These are phyloP conservation scores for Scomberomorus guttatus DNA, from an alignment of 2,797 vertebrate species.

Conservation along the genomic window DNA sequence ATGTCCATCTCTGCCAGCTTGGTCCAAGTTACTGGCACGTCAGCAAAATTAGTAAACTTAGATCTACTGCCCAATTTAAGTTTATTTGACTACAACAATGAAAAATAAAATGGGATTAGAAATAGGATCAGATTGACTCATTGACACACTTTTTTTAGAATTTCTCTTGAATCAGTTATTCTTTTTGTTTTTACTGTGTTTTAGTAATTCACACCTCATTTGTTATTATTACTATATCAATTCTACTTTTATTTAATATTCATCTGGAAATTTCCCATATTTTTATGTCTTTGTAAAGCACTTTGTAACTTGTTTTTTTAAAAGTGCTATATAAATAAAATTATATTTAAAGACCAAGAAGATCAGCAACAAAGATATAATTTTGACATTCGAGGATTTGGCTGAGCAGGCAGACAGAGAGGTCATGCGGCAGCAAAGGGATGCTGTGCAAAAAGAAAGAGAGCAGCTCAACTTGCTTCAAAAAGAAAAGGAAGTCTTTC, in stretches of 20 bases:
- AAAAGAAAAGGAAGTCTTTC: conserved; percentile 6
- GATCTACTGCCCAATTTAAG: conserved; percentile 21
- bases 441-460: neutral
- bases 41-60: conserved; percentile 34
- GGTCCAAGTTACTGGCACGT: conserved; percentile 39
- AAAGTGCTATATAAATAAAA: too few species aligned
- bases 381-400: neutral
- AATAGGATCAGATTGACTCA: conserved; percentile 35
- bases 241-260: too few species aligned
- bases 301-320: too few species aligned
- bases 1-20: conserved; percentile 17
- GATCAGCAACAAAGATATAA: conserved; percentile 21
- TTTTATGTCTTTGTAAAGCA: too few species aligned
- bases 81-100: conserved; percentile 43
- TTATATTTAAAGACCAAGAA: neutral
- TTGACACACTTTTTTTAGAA: neutral
- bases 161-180: too few species aligned
- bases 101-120: conserved; percentile 14
- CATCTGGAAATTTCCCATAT: too few species aligned
- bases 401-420: neutral
- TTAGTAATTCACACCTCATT: too few species aligned
- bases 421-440: conserved; percentile 1
- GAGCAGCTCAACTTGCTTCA: conserved; percentile 7
- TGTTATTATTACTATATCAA: too few species aligned
- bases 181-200: too few species aligned